Evolutionary conservation across 1,140 invertebrate species (phyloP).

Genomic region (Uloborus diversus): DNA sequence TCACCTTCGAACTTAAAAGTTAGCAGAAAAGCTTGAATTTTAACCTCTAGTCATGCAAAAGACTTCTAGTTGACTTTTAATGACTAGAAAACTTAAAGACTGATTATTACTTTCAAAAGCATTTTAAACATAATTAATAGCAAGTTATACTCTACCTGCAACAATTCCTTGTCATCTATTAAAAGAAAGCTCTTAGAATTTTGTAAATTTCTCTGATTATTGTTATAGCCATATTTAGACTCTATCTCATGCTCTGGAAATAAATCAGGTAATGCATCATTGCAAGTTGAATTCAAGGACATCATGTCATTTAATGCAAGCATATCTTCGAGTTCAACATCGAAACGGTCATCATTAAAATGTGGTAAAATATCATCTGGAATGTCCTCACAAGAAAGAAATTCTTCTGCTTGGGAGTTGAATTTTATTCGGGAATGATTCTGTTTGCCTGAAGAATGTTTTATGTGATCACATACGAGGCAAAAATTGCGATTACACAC

Average conservation of each 20-base stretch:
- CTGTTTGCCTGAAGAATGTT: conserved; percentile 59
- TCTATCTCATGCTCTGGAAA: conserved; percentile 50
- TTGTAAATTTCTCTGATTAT: background rate
- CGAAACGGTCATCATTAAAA: background rate
- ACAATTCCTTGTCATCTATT: conserved; percentile 65
- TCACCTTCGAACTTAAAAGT: too few species aligned
- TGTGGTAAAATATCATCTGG: conserved; percentile 6
- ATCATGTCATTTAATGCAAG: conserved; percentile 7
- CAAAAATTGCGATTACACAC: conserved; percentile 64
- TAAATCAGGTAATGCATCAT: conserved; percentile 20
- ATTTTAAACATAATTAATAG: too few species aligned
- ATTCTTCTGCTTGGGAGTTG: conserved; percentile 30
- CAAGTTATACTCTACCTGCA: conserved; percentile 63
- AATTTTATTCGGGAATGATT: conserved; percentile 53
- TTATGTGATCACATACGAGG: conserved; percentile 62
- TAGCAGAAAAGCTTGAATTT: too few species aligned
- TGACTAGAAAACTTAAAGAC: too few species aligned
- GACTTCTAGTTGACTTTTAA: too few species aligned
- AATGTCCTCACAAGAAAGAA: conserved; percentile 52
- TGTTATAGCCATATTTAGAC: conserved; percentile 51
- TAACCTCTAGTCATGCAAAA: too few species aligned
- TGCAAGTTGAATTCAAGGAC: conserved; percentile 12
- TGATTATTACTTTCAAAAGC: too few species aligned
- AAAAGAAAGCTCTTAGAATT: conserved; percentile 63
- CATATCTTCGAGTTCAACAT: background rate